Percentiles rank a stretch among this genome's conserved stretches.
These are phyloP conservation scores for Lasius platythorax DNA, from an alignment of 2,888 invertebrate species.

Conservation along the genomic window DNA sequence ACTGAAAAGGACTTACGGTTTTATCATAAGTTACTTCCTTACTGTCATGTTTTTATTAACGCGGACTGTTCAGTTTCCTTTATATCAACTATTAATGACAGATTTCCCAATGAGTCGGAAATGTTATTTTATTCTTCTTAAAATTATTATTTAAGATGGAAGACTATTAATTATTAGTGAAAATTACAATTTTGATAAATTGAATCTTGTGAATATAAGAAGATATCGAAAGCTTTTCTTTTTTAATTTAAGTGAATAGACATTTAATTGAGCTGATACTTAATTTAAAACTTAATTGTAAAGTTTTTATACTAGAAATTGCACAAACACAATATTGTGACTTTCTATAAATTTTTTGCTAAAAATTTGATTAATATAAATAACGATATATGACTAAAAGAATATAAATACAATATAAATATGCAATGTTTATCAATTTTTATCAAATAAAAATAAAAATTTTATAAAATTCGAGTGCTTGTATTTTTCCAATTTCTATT, in stretches of 20 bases:
- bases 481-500: background rate
- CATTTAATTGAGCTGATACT: background rate
- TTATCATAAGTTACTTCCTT: constrained; percentile 8
- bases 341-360: background rate
- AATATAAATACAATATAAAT: background rate
- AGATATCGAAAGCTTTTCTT: background rate
- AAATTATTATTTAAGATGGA: background rate
- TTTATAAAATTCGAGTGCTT: background rate
- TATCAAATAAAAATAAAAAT: too few relatives aligned
- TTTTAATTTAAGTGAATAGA: background rate
- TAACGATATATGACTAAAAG: background rate
- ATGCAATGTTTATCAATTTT: background rate
- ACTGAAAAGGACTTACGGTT: background rate
- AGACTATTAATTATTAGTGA: background rate
- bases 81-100: background rate
- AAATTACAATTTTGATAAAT: background rate
- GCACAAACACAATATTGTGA: too few relatives aligned
- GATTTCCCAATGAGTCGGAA: background rate
- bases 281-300: background rate
- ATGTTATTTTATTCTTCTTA: background rate
- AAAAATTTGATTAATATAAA: background rate
- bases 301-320: constrained; percentile 8
- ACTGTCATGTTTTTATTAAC: constrained; percentile 9
- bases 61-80: background rate
- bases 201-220: background rate